Percentiles rank a stretch among this genome's conserved stretches.
Evolutionary conservation across 2,888 invertebrate species (phyloP).

Genomic region (Zelleria hepariella): DNA sequence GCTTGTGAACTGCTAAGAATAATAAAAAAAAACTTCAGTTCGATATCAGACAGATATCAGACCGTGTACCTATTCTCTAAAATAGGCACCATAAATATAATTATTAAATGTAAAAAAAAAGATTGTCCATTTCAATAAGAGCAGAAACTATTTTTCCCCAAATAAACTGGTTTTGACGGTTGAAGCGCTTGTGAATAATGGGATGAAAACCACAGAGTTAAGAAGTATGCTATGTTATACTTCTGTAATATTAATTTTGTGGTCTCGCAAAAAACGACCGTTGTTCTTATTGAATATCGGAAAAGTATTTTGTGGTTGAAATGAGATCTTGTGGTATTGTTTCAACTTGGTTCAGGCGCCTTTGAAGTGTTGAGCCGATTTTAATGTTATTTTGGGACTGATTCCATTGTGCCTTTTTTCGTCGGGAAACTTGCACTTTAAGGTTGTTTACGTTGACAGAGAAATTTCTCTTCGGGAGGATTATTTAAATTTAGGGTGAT

Average conservation of each 20-base stretch:
- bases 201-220: too few species aligned
- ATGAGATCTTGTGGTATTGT: constrained; percentile 54
- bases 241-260: not conserved
- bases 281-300: constrained; percentile 59
- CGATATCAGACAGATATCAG: too few species aligned
- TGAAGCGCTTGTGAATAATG: too few species aligned
- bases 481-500: too few species aligned
- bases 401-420: not conserved
- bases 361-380: constrained; percentile 21
- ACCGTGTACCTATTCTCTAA: too few species aligned
- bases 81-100: too few species aligned
- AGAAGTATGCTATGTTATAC: not conserved
- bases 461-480: not conserved
- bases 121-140: too few species aligned
- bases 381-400: not conserved
- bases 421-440: not conserved
- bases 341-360: constrained; percentile 39
- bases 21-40: too few species aligned
- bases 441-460: not conserved
- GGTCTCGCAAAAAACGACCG: constrained; percentile 11
- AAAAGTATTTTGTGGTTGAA: constrained; percentile 54
- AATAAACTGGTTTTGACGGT: too few species aligned
- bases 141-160: too few species aligned
- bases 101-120: too few species aligned
- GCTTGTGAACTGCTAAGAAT: too few species aligned